Base-by-base conservation (phyloP, 1,140 invertebrate species). In the Drosophila nikananu region DNA sequence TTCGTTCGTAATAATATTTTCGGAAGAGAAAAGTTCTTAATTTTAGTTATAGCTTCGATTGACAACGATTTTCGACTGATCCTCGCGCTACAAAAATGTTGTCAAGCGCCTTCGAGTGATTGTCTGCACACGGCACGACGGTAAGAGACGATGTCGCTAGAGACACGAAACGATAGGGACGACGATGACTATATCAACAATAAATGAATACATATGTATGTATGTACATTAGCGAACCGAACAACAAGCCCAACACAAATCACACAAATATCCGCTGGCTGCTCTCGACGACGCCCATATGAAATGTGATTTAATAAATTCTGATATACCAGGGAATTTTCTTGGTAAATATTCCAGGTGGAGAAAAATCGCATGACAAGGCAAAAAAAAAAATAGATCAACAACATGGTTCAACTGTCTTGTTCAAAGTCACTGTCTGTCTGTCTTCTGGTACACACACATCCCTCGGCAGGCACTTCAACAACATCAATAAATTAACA, bases 21-120 rank as follows among this genome's bases (percentile, higher is more conserved):
- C 76, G 79, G 75, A 73, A 63, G 51, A 70, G 65, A 62, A 70
- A 79, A 81, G 62, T 72, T 60, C 72, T 86, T 78, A 86, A 70
- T 74, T 81, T 89, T 52, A 80, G 67, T 75, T 80, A 39, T 80
- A 80, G 79, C 86, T 90, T 90, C 86, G 86, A 82, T 90, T 90
- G 90, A 89, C 86, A 90, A 90, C 86, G 86, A 90, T 90, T 90
- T 90, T 90, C 86, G 86, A 90, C 86, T 90, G 86, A 90, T 73
- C 79, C 79, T 73, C 79, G 82, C 79, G 76, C 68, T 78, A 66
- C 60, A 76, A 80, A 75, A 65, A n/a, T 57, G 77, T 86, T 67
- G 76, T 62, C 71, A 66, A 64, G 60, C 54, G 75, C 61, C 71
- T 59, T 81, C 54, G 63, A 77, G 70, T 59, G 63, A 59, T 63